Evolutionary conservation across 2,113 vertebrate genomes (phyloP).

Genomic region (Calcarius ornatus): DNA sequence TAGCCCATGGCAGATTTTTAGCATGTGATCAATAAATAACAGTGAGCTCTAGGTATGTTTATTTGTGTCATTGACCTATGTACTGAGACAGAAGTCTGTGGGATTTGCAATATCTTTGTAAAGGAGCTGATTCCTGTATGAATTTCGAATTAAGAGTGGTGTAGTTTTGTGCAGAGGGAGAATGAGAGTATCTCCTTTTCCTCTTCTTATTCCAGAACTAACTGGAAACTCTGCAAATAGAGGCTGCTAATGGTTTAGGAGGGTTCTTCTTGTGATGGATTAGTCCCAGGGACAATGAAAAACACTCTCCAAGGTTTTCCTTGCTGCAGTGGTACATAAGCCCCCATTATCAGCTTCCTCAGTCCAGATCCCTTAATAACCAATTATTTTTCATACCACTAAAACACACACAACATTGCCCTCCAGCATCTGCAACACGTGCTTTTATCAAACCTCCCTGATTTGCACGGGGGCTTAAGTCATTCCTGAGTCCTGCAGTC

Average conservation of each 20-base stretch:
- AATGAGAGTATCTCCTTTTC: neutral
- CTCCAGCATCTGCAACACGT: slow-evolving; percentile 2
- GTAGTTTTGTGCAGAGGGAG: neutral
- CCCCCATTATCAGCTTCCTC: neutral
- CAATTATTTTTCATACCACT: neutral
- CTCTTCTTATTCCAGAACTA: neutral
- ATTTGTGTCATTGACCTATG: neutral
- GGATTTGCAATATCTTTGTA: neutral
- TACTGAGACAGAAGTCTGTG: neutral
- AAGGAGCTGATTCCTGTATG: neutral
- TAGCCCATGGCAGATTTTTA: neutral
- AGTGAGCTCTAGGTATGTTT: neutral
- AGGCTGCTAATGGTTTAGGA: neutral
- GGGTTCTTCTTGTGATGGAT: neutral
- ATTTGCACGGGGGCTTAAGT: slow-evolving; percentile 31
- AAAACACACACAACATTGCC: neutral
- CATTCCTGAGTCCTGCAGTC: slow-evolving; percentile 11
- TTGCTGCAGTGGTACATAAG: neutral
- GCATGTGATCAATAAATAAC: neutral
- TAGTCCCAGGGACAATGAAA: neutral
- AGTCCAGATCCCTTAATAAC: neutral
- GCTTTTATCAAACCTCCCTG: neutral
- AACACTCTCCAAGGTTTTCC: neutral
- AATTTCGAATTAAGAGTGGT: neutral
- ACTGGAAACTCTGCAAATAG: neutral